phyloP scores from a whole-genome alignment of 2,113 vertebrate species.

The Microcebus griseorufus region DNA sequence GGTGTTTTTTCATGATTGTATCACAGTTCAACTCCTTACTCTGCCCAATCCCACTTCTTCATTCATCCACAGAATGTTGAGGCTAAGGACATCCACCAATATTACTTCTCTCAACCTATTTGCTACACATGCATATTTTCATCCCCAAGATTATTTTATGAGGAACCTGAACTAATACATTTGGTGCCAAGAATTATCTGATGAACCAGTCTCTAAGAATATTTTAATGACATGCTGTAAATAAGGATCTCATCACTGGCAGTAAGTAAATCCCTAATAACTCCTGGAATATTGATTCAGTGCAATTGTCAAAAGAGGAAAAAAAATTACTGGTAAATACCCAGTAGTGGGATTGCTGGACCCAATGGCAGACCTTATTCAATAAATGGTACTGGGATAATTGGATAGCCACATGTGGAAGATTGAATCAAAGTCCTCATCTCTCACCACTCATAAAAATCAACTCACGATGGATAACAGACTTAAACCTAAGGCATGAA shows the following conservation, averaged over 20 bases:
- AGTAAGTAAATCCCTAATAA: neutral
- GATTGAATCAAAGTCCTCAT: too few species aligned
- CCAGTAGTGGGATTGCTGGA: too few species aligned
- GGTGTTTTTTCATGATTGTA: rapidly evolving
- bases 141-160: neutral
- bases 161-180: neutral
- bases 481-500: too few species aligned
- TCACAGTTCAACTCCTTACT: neutral
- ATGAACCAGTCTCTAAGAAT: neutral
- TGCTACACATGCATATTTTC: neutral
- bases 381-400: too few species aligned
- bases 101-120: too few species aligned
- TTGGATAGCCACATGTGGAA: too few species aligned
- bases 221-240: neutral
- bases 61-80: neutral
- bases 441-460: too few species aligned
- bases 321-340: neutral
- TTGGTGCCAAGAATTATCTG: neutral
- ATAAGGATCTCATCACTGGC: neutral
- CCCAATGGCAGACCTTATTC: too few species aligned
- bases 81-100: neutral
- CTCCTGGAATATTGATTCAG: neutral
- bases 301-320: neutral
- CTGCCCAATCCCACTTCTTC: neutral
- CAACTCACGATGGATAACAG: too few species aligned